phyloP scores from a whole-genome alignment of 2,888 invertebrate genomes.

The Ectemnius continuus region DNA sequence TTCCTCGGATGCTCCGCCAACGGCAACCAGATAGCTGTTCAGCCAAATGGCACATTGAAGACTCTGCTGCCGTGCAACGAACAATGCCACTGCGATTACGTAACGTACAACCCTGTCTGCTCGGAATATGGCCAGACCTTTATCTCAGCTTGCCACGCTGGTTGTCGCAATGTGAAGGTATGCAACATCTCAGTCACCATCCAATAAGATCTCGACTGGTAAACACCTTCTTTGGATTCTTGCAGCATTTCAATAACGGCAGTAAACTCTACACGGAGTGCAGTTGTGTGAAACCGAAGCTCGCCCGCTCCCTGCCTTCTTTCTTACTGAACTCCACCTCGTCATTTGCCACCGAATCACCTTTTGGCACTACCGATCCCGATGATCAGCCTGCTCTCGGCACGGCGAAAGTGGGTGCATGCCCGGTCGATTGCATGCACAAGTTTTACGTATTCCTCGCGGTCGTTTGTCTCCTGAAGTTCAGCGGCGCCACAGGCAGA shows the following conservation, averaged over 20 bases:
- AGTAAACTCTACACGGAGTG: constrained; percentile 78
- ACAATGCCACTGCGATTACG: constrained; percentile 84
- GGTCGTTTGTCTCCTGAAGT: constrained; percentile 81
- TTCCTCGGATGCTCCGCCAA: constrained; percentile 84
- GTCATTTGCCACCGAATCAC: constrained; percentile 50
- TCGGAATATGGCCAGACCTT: constrained; percentile 83
- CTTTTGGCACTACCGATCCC: constrained; percentile 52
- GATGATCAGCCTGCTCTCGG: constrained; percentile 65
- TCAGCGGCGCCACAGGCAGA: constrained; percentile 82
- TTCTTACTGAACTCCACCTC: constrained; percentile 52
- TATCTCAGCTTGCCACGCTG: constrained; percentile 90
- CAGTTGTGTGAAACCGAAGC: constrained; percentile 76
- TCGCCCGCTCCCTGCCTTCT: constrained; percentile 51
- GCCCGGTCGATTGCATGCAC: constrained; percentile 80
- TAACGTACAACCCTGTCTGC: constrained; percentile 87
- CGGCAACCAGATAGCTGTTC: constrained; percentile 79
- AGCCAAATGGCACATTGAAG: constrained; percentile 76
- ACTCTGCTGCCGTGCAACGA: constrained; percentile 81
- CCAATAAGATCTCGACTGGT: neutral
- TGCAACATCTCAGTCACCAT: constrained; percentile 11
- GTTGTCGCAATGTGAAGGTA: constrained; percentile 80
- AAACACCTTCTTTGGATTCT: constrained; percentile 15
- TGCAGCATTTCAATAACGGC: constrained; percentile 67
- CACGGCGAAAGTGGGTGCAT: constrained; percentile 79
- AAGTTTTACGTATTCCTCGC: constrained; percentile 80